Evolutionary conservation across 1,140 invertebrate species (phyloP).

Genomic region (Drosophila ercepeae): DNA sequence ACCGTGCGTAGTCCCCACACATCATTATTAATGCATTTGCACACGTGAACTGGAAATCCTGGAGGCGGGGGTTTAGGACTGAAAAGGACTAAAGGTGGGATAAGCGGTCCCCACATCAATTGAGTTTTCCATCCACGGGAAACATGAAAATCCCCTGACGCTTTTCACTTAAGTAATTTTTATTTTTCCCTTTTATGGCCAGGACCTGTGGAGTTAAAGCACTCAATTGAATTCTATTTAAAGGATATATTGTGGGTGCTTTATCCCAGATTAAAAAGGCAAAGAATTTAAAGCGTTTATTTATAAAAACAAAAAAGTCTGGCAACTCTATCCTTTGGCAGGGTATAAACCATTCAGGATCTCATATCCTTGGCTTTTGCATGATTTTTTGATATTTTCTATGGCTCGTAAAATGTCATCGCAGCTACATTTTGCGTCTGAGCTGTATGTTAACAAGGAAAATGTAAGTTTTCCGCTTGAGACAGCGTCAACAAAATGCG

Average conservation of each 20-base stretch:
- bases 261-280: too few species aligned
- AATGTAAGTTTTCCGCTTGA: background rate
- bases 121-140: background rate
- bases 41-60: constrained; percentile 27
- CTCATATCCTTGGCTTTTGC: background rate
- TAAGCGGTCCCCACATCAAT: background rate
- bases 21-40: constrained; percentile 78
- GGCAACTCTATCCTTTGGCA: too few species aligned
- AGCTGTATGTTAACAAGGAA: background rate
- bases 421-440: too few species aligned
- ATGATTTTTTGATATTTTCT: too few species aligned
- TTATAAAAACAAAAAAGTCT: too few species aligned
- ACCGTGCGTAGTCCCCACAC: constrained; percentile 69
- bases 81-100: background rate
- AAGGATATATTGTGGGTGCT: too few species aligned
- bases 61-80: constrained; percentile 1
- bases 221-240: background rate
- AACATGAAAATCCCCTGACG: background rate
- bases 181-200: background rate
- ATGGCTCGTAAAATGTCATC: background rate
- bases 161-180: background rate
- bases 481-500: background rate
- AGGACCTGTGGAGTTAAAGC: background rate
- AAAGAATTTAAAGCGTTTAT: too few species aligned
- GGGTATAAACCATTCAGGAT: background rate